A percentile compares a stretch with the other conserved stretches of the same genome.
These are phyloP conservation scores for Conger conger DNA, from an alignment of 2,113 vertebrate genomes.

Conservation along the genomic window DNA sequence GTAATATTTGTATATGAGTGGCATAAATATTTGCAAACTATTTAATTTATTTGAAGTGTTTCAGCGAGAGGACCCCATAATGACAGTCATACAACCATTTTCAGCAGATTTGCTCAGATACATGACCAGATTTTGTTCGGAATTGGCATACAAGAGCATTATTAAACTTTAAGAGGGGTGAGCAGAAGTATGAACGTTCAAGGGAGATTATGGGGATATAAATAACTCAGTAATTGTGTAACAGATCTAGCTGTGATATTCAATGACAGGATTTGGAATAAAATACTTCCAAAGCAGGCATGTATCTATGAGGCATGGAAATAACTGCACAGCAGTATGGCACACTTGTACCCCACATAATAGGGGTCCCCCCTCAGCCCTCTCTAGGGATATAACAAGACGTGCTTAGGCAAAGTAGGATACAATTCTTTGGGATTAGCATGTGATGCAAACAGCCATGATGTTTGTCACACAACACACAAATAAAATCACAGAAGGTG, in stretches of 20 bases:
- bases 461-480: background rate
- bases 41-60: background rate
- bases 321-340: background rate
- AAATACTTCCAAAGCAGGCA: background rate
- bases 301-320: background rate
- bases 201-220: conserved; percentile 19
- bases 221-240: background rate
- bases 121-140: background rate
- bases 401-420: background rate
- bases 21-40: background rate
- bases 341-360: background rate
- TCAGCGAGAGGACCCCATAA: background rate
- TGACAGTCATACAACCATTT: background rate
- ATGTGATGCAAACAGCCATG: background rate
- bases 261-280: background rate
- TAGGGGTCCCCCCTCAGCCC: background rate
- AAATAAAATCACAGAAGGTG: background rate
- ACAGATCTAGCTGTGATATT: background rate
- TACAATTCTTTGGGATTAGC: background rate
- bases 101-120: background rate
- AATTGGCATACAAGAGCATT: background rate
- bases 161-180: background rate
- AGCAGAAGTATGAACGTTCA: background rate
- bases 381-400: background rate
- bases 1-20: no score